Evolutionary conservation across 2,888 invertebrate species (phyloP).

Genomic region (Miltochrista miniata): DNA sequence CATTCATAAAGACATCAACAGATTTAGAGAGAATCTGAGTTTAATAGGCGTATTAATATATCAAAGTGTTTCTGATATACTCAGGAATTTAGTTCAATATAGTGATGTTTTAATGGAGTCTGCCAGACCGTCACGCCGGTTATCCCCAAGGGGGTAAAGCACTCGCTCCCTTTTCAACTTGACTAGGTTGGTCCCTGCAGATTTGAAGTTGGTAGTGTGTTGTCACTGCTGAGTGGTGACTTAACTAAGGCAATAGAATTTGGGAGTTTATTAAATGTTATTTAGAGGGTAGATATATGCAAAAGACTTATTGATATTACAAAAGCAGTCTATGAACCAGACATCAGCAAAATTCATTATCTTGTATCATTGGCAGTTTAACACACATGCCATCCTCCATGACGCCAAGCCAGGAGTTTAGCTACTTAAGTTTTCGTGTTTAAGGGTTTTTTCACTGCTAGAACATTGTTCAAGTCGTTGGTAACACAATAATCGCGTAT

Average conservation of each 20-base stretch:
- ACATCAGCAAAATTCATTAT: no score
- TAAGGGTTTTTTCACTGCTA: no score
- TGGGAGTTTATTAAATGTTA: not conserved
- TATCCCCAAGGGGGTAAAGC: not conserved
- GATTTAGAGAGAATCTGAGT: conserved; percentile 30
- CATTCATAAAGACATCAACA: conserved; percentile 38
- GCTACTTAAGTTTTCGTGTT: no score
- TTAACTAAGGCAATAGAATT: not conserved
- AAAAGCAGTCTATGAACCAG: no score
- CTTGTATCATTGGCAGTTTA: no score
- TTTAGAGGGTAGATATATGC: no score
- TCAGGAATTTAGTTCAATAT: conserved; percentile 14
- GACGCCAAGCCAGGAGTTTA: no score
- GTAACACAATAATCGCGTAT: no score
- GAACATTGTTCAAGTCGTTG: no score
- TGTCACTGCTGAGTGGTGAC: not conserved
- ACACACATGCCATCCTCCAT: no score
- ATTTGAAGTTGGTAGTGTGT: conserved; percentile 2
- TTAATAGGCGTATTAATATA: conserved; percentile 27
- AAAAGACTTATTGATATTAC: no score
- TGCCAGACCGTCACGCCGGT: conserved; percentile 11
- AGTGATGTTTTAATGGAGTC: conserved; percentile 19
- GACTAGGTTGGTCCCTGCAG: conserved; percentile 4
- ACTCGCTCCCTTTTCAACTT: not conserved
- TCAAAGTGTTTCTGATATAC: conserved; percentile 28